Percentiles rank a stretch among this genome's conserved stretches.
phyloP scores from a whole-genome alignment of 2,113 vertebrate species.

The Psittacara wagleri region DNA sequence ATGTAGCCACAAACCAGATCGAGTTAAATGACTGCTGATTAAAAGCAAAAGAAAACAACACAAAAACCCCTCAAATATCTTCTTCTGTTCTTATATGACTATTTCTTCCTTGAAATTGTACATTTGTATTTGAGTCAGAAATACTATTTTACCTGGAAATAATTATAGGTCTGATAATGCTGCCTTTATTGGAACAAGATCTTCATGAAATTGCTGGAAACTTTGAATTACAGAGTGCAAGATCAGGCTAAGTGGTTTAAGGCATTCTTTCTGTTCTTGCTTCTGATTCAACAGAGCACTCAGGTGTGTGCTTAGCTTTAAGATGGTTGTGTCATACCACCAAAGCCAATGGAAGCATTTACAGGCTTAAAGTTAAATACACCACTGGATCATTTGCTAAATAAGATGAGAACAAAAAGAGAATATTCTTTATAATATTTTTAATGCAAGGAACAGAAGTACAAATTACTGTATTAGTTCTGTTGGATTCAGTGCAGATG shows the following conservation, averaged over 20 bases:
- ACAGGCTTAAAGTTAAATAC: background rate
- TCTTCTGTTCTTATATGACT: background rate
- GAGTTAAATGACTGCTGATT: background rate
- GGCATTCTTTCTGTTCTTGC: background rate
- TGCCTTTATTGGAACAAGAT: background rate
- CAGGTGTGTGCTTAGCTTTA: background rate
- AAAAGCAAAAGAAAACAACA: slow-evolving; percentile 17
- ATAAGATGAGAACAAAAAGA: background rate
- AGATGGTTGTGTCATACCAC: background rate
- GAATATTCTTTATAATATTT: background rate
- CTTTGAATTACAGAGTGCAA: background rate
- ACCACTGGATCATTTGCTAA: background rate
- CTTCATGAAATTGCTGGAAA: background rate
- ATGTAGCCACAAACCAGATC: background rate
- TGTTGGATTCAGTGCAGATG: slow-evolving; percentile 1
- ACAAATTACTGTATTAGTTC: slow-evolving; percentile 24
- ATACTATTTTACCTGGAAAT: background rate
- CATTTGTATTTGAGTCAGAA: background rate
- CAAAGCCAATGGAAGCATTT: background rate
- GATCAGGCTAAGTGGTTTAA: background rate
- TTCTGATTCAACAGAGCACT: background rate
- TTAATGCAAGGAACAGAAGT: background rate
- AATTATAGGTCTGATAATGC: background rate
- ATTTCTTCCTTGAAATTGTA: background rate
- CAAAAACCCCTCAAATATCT: background rate